Conservation (phyloP, 2,113 vertebrate genomes). For the Aleadryas rufinucha region DNA sequence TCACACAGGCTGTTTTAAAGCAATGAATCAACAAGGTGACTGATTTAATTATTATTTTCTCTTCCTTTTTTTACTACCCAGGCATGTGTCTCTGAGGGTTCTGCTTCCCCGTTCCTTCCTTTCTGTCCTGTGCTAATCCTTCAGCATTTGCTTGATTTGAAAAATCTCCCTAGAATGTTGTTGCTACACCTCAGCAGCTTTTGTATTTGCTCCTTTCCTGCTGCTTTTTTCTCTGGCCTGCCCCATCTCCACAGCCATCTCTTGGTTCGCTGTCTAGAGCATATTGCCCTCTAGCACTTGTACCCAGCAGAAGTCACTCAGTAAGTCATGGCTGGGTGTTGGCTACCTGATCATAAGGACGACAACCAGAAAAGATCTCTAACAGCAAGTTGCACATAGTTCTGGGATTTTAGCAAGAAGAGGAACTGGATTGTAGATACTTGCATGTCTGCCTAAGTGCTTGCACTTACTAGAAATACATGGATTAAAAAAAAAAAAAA, state of each 20-base stretch:
- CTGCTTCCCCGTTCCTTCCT: background rate
- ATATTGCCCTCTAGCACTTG: background rate
- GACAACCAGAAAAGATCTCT: background rate
- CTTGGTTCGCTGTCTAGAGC: background rate
- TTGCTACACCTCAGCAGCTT: background rate
- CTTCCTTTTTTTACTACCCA: background rate
- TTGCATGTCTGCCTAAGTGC: background rate
- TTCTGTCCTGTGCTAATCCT: background rate
- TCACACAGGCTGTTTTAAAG: background rate
- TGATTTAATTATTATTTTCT: background rate
- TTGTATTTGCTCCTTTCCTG: background rate
- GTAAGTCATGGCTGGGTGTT: background rate
- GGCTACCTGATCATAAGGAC: background rate
- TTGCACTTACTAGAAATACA: background rate
- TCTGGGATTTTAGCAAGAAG: background rate
- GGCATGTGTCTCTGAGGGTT: accelerated
- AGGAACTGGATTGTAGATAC: background rate
- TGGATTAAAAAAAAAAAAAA: background rate
- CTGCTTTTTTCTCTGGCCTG: background rate
- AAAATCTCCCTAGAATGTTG: background rate
- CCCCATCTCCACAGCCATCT: background rate
- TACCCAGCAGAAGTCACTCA: background rate
- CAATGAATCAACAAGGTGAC: background rate
- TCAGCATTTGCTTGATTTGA: background rate
- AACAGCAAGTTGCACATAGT: background rate